Conservation (phyloP, 1,140 invertebrate genomes). For the Pseudoatta argentina region DNA sequence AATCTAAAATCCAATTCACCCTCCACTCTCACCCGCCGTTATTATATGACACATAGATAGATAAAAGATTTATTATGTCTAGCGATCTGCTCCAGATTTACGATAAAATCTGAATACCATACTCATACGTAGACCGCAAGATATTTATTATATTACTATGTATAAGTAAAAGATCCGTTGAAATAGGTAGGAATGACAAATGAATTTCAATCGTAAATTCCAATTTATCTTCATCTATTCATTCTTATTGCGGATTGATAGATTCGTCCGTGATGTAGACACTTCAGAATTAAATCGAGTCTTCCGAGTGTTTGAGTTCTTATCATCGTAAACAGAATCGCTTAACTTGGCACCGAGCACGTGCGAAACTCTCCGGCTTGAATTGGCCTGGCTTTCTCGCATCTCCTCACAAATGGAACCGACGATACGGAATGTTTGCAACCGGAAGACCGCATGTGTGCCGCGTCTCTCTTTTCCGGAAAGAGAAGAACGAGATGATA, state of each 20-base stretch:
- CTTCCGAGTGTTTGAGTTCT: not conserved
- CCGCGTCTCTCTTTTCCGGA: not conserved
- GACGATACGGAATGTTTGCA: constrained; percentile 16
- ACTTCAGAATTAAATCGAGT: constrained; percentile 3
- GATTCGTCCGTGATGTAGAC: not conserved
- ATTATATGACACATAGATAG: constrained; percentile 32
- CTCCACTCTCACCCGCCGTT: constrained; percentile 5
- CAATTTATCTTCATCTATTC: not conserved
- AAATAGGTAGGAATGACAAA: constrained; percentile 2
- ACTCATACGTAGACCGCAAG: not conserved
- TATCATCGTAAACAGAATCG: not conserved
- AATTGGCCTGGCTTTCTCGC: constrained; percentile 54
- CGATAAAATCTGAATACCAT: constrained; percentile 9
- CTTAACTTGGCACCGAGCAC: constrained; percentile 47
- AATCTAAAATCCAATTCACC: constrained; percentile 58
- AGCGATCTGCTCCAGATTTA: constrained; percentile 19
- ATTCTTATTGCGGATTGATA: not conserved
- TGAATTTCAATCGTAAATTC: not conserved
- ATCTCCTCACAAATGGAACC: not conserved
- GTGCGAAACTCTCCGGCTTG: constrained; percentile 43
- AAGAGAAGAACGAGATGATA: constrained; percentile 10
- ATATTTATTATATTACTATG: not conserved
- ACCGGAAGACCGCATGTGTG: constrained; percentile 19
- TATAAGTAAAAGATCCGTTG: not conserved
- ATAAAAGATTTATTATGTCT: constrained; percentile 52